Evolutionary conservation across 2,888 invertebrate species (phyloP).

Genomic region (Andrena praecox): DNA sequence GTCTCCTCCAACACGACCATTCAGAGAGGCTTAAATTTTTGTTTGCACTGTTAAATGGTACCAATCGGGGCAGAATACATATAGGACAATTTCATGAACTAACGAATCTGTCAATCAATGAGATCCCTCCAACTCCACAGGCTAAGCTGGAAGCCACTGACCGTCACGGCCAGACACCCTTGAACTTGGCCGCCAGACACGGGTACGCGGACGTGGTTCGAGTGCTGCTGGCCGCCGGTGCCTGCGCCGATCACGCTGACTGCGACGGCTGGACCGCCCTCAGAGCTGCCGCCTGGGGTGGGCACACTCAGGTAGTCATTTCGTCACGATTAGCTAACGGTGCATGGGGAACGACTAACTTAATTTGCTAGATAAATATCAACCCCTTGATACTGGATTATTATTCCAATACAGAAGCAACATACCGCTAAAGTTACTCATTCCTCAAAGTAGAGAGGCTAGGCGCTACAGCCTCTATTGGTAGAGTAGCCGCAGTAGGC

Average conservation of each 20-base stretch:
- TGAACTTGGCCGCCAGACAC: conserved; percentile 94
- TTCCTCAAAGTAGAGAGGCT: too few relatives aligned
- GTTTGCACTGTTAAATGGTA: too few relatives aligned
- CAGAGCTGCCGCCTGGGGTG: conserved; percentile 97
- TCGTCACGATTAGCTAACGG: neutral
- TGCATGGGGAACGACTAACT: neutral
- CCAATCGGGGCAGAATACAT: too few relatives aligned
- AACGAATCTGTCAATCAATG: neutral
- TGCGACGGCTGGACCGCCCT: conserved; percentile 96
- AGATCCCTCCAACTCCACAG: conserved; percentile 61
- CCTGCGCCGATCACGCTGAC: conserved; percentile 91
- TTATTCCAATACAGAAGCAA: too few relatives aligned
- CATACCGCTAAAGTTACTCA: conserved; percentile 1
- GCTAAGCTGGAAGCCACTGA: conserved; percentile 88
- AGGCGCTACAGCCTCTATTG: too few relatives aligned
- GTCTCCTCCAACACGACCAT: too few relatives aligned
- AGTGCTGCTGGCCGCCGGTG: conserved; percentile 88
- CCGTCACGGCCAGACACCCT: conserved; percentile 93
- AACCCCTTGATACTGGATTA: too few relatives aligned
- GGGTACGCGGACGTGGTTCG: conserved; percentile 91
- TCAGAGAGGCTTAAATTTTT: too few relatives aligned
- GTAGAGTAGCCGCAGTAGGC: too few relatives aligned
- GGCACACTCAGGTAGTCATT: conserved; percentile 91
- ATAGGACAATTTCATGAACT: too few relatives aligned
- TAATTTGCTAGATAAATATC: neutral